Percentiles rank a stretch among this genome's conserved stretches.
Evolutionary conservation across 1,140 invertebrate species (phyloP).

Genomic region (Zaprionus ghesquierei): DNA sequence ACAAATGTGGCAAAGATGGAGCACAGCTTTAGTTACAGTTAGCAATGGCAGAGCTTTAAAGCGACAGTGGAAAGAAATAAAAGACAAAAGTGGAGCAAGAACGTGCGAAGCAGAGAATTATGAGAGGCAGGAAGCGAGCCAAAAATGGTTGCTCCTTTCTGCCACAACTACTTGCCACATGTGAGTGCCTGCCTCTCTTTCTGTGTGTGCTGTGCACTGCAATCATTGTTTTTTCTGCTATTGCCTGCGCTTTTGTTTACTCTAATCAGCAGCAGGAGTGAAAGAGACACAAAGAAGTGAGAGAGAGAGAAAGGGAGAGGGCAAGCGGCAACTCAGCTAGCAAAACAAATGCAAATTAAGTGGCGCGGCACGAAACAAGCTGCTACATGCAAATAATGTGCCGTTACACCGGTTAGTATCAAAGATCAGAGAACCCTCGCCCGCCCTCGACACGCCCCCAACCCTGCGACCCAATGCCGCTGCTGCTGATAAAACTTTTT

Average conservation of each 20-base stretch:
- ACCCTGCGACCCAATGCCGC: not conserved
- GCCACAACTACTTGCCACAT: not conserved
- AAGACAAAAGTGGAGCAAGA: constrained; percentile 18
- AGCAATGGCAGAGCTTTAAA: constrained; percentile 4
- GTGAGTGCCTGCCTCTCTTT: not conserved
- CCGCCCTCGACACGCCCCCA: not conserved
- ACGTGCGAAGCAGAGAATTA: constrained; percentile 23
- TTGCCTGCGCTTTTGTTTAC: constrained; percentile 32
- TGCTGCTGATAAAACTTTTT: constrained; percentile 34
- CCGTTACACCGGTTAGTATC: constrained; percentile 20
- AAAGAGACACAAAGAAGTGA: not conserved
- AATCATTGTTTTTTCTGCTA: constrained; percentile 27
- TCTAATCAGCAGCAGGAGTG: constrained; percentile 42
- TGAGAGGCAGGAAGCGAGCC: constrained; percentile 10
- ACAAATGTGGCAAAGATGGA: constrained; percentile 4
- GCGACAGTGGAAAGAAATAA: constrained; percentile 13
- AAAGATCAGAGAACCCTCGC: not conserved
- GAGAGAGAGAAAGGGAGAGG: not conserved
- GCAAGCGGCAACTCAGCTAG: not conserved
- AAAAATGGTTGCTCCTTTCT: not conserved
- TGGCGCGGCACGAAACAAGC: constrained; percentile 8
- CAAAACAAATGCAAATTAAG: constrained; percentile 54
- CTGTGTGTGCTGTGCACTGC: constrained; percentile 1
- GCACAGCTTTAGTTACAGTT: constrained; percentile 39
- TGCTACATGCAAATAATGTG: constrained; percentile 48